phyloP scores from a whole-genome alignment of 2,888 invertebrate genomes.

The Labia minor region DNA sequence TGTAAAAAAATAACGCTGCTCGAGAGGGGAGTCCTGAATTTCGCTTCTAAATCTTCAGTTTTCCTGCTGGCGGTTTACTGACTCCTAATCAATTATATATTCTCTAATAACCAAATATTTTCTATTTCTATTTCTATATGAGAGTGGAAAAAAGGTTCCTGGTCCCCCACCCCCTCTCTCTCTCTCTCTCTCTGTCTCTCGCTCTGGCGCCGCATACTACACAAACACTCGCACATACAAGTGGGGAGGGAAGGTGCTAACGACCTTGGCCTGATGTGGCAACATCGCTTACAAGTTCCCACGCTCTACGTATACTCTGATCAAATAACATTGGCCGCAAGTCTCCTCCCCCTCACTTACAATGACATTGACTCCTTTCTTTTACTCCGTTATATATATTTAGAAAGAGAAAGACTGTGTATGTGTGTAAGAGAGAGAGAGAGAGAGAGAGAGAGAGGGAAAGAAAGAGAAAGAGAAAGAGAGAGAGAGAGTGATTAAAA shows the following conservation, averaged over 20 bases:
- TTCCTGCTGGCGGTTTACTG: too few relatives aligned
- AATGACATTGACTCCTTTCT: constrained; percentile 9
- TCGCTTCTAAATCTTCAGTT: too few relatives aligned
- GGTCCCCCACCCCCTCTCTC: neutral
- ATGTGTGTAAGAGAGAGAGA: too few relatives aligned
- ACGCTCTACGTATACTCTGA: constrained; percentile 2
- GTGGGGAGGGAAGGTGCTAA: constrained; percentile 13
- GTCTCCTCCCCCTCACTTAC: constrained; percentile 18
- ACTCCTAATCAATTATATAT: too few relatives aligned
- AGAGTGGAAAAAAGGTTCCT: neutral
- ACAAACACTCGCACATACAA: neutral
- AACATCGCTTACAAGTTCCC: neutral
- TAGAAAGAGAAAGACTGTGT: constrained; percentile 5
- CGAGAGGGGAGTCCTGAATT: too few relatives aligned
- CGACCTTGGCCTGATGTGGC: constrained; percentile 16
- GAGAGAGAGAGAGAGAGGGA: neutral
- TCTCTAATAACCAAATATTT: too few relatives aligned
- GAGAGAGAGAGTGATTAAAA: constrained; percentile 14
- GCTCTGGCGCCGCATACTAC: neutral
- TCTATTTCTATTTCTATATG: too few relatives aligned
- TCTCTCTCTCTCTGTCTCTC: constrained; percentile 15
- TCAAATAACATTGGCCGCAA: constrained; percentile 14
- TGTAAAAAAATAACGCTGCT: too few relatives aligned
- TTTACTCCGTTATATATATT: constrained; percentile 8
- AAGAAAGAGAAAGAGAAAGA: constrained; percentile 17